Evolutionary conservation across 2,113 vertebrate genomes (phyloP), one percentile per base, ranked within the genome.

Genomic region (Etheostoma cragini): DNA sequence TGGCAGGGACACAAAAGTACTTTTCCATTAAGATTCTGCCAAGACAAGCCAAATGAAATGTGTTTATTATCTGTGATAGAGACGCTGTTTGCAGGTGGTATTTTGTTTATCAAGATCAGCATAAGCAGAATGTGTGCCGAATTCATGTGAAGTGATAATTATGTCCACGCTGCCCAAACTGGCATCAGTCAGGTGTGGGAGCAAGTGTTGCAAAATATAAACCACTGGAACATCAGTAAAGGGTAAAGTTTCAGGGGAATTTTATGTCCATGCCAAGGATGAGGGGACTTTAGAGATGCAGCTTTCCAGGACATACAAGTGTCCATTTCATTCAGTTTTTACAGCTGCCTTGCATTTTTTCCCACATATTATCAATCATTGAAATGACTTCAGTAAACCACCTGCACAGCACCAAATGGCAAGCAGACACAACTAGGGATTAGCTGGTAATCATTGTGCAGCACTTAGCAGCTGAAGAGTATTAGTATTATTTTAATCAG

Each of bases 31-130:
- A 30, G 35, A 76, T 46, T 16, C 61, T 46, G 73, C 50, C 35
- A 30, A 65, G 49, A 75, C 72, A 54, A 75, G 33, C 33, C 33
- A 3, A 14, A 53, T 65, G 26, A 57, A 72, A 58, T 38, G 62
- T 66, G 61, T 65, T 54, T 21, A 46, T 65, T 54, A 54, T n/a
- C 49, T 30, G 22, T 0, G 24, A 6, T 21, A 11, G 62, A 62
- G 56, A 46, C 0, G 15, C 21, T 30, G 21, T 64, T 49, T 19
- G 1, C 24, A 66, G 5, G 22, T 46, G 17, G 19, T 17, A 7
- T 19, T 42, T 35, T 21, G 6, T 30, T 16, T 57, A 46, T 46
- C 24, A 47, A n/a, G 4, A 16, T 21, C 15, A 7, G 24, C 1
- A 15, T 15, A 16, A 26, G 21, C 52, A 19, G 24, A 15, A 19